A percentile compares a stretch with the other conserved stretches of the same genome.
These are phyloP conservation scores for Corella eumyota DNA, from an alignment of 23 tunicate genomes.

Conservation along the genomic window DNA sequence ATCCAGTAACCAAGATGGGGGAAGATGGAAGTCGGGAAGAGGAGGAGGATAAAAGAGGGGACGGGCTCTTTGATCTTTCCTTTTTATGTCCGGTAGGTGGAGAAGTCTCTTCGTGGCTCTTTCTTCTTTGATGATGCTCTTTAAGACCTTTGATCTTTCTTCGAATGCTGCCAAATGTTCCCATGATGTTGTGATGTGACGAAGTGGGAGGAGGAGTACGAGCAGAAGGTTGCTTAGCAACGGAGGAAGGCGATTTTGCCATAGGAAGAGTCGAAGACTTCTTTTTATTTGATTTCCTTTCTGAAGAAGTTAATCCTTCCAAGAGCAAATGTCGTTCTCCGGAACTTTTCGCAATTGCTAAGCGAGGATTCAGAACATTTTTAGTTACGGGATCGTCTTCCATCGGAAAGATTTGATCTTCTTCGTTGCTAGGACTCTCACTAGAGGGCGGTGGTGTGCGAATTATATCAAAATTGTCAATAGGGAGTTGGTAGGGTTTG, in stretches of 20 bases:
- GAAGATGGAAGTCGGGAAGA: slow-evolving; percentile 10
- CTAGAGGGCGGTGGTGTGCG: too few relatives aligned
- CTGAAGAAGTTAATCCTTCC: neutral
- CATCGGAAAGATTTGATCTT: too few relatives aligned
- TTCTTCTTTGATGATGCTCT: slow-evolving; percentile 31
- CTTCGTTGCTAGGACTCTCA: too few relatives aligned
- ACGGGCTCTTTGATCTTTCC: slow-evolving; percentile 15
- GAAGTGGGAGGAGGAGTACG: slow-evolving; percentile 8
- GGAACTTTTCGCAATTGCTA: too few relatives aligned
- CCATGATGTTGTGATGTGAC: slow-evolving; percentile 50
- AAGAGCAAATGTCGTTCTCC: slow-evolving; percentile 2
- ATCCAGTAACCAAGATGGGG: slow-evolving; percentile 10
- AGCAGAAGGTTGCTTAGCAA: too few relatives aligned
- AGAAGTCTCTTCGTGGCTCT: slow-evolving; percentile 5
- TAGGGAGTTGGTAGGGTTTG: too few relatives aligned
- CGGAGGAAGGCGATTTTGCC: too few relatives aligned
- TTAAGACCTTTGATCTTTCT: slow-evolving; percentile 38
- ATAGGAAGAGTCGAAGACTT: slow-evolving; percentile 64
- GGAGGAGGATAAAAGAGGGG: slow-evolving; percentile 10
- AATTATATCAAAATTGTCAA: too few relatives aligned
- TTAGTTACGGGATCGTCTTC: too few relatives aligned
- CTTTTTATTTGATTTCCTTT: slow-evolving; percentile 16
- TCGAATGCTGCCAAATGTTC: slow-evolving; percentile 72
- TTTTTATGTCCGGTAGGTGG: slow-evolving; percentile 28
- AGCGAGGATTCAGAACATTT: too few relatives aligned